Conservation (phyloP, 2,113 vertebrate genomes). For the Phrynocephalus versicolor region DNA sequence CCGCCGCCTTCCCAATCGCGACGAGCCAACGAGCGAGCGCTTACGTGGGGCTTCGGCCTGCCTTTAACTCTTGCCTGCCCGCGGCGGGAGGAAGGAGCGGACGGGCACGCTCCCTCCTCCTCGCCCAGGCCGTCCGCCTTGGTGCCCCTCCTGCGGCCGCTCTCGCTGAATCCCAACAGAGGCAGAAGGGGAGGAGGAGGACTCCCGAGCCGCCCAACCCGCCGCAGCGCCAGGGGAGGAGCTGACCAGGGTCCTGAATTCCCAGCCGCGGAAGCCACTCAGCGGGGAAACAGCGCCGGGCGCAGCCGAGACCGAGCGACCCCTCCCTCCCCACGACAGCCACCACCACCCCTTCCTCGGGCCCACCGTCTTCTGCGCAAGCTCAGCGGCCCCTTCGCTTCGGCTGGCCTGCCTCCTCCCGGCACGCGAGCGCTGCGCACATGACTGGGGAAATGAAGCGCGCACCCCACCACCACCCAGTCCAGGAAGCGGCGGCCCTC, state of each 20-base stretch:
- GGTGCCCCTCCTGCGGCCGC: too few relatives aligned
- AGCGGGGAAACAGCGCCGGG: slow-evolving; percentile 45
- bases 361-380: slow-evolving; percentile 1
- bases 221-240: not conserved
- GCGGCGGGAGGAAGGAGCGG: slow-evolving; percentile 37
- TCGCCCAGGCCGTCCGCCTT: too few relatives aligned
- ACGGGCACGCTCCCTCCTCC: not conserved
- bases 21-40: slow-evolving; percentile 56
- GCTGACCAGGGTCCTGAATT: slow-evolving; percentile 40
- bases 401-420: not conserved
- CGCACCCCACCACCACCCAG: too few relatives aligned
- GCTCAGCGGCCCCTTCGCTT: slow-evolving; percentile 28
- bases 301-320: not conserved
- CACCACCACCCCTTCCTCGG: too few relatives aligned
- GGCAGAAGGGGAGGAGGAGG: not conserved
- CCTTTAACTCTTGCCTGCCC: slow-evolving; percentile 81
- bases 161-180: too few relatives aligned
- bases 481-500: not conserved
- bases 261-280: too few relatives aligned
- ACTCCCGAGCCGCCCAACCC: too few relatives aligned
- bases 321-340: too few relatives aligned
- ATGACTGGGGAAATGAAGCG: slow-evolving; percentile 17
- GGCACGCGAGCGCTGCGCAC: not conserved
- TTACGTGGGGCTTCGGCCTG: slow-evolving; percentile 74
- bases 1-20: slow-evolving; percentile 51